Percentiles rank a stretch among this genome's conserved stretches.
Conservation (phyloP, 1,140 invertebrate species). For the Hyposmocoma kahamanoa region DNA sequence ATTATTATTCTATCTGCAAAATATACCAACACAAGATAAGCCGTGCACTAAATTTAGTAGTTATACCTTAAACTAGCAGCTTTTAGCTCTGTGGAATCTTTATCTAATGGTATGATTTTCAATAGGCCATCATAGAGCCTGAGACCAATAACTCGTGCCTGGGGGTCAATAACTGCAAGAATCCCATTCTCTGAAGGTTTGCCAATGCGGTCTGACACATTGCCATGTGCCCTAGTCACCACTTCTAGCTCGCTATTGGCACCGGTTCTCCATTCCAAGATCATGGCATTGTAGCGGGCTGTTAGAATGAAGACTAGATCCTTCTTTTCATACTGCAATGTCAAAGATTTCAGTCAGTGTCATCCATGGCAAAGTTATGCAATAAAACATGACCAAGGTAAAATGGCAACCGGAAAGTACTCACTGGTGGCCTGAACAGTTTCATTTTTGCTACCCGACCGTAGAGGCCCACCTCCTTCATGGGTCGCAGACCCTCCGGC, state of each 20-base stretch:
- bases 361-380: no score
- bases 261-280: conserved; percentile 88
- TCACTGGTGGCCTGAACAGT: conserved; percentile 92
- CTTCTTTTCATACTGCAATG: conserved; percentile 90
- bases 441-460: conserved; percentile 97
- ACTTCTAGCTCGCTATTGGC: conserved; percentile 88
- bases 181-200: conserved; percentile 95
- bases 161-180: conserved; percentile 96
- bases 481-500: conserved; percentile 93
- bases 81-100: conserved; percentile 94
- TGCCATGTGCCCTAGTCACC: conserved; percentile 96
- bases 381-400: no score
- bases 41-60: conserved; percentile 1
- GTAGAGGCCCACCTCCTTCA: conserved; percentile 97
- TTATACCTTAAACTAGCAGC: conserved; percentile 92
- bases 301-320: conserved; percentile 97
- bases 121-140: conserved; percentile 97
- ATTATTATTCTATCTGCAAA: no score
- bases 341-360: no score
- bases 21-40: not conserved
- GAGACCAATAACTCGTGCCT: conserved; percentile 94
- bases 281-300: conserved; percentile 96
- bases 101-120: conserved; percentile 96
- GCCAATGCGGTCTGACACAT: conserved; percentile 93
- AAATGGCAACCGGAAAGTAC: conserved; percentile 35